Percentiles rank a stretch among this genome's conserved stretches.
phyloP scores from a whole-genome alignment of 2,113 vertebrate species.

The Vicugna pacos region DNA sequence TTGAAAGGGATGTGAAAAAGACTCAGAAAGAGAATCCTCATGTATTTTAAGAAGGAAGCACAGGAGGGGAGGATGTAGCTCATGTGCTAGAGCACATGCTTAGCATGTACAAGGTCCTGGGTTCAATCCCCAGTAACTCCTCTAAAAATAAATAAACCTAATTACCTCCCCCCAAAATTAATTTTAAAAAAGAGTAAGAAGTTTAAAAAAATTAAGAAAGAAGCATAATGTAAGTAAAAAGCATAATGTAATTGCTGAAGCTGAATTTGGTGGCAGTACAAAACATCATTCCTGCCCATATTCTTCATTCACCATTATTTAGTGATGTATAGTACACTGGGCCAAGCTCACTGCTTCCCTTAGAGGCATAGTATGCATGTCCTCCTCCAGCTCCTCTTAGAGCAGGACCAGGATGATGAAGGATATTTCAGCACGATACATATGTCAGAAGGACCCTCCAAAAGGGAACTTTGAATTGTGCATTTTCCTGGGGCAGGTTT shows the following conservation, averaged over 20 bases:
- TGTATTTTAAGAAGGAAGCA: conserved; percentile 1
- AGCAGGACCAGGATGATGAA: not conserved
- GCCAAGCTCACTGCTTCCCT: not conserved
- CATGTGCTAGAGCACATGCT: too few species aligned
- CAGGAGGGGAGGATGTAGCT: too few species aligned
- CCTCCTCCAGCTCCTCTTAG: not conserved
- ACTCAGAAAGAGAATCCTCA: not conserved
- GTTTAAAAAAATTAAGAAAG: too few species aligned
- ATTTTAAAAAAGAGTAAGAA: too few species aligned
- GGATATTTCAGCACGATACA: not conserved
- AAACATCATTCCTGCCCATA: not conserved
- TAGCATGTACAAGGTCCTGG: too few species aligned
- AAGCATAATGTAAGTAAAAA: too few species aligned
- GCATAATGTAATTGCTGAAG: not conserved
- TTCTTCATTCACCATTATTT: conserved; percentile 9
- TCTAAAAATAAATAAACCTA: too few species aligned
- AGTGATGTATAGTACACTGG: not conserved
- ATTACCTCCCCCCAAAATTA: too few species aligned
- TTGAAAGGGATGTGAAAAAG: conserved; percentile 14
- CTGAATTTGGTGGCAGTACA: not conserved
- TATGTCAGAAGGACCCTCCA: not conserved
- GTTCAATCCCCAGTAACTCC: too few species aligned
- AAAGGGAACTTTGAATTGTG: not conserved
- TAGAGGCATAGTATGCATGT: not conserved
- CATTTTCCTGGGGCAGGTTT: not conserved